phyloP scores from a whole-genome alignment of 2,888 invertebrate species.

The Lobophora halterata region DNA sequence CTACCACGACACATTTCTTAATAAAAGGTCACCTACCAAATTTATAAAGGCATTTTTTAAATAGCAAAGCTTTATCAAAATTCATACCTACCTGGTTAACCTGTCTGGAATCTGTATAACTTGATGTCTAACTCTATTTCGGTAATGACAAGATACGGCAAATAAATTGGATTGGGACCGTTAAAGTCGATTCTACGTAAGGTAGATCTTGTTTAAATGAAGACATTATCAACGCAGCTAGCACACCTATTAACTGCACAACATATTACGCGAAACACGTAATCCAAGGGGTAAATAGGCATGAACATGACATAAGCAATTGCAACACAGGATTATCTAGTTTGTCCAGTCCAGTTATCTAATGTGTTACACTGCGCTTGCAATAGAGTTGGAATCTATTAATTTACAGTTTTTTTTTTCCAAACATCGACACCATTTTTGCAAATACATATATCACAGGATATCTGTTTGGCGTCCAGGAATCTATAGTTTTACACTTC shows the following conservation, averaged over 20 bases:
- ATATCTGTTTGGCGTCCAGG: too few relatives aligned
- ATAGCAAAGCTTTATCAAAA: too few relatives aligned
- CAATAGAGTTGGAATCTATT: constrained; percentile 12
- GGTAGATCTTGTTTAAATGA: constrained; percentile 19
- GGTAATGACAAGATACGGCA: background rate
- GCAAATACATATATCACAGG: too few relatives aligned
- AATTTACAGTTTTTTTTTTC: too few relatives aligned
- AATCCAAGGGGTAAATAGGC: constrained; percentile 31
- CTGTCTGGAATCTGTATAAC: too few relatives aligned
- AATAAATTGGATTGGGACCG: constrained; percentile 5
- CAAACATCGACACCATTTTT: constrained; percentile 21
- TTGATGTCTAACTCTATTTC: too few relatives aligned
- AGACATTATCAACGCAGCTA: constrained; percentile 24
- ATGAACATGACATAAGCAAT: constrained; percentile 19
- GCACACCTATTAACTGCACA: constrained; percentile 25
- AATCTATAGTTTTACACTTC: too few relatives aligned
- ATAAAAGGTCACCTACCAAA: too few relatives aligned
- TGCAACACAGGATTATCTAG: constrained; percentile 38
- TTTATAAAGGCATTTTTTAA: too few relatives aligned
- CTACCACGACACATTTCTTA: too few relatives aligned
- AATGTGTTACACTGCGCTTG: constrained; percentile 29
- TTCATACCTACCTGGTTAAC: too few relatives aligned
- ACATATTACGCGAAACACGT: constrained; percentile 31
- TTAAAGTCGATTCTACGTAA: constrained; percentile 17
- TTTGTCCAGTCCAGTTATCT: constrained; percentile 59